A percentile compares a stretch with the other conserved stretches of the same genome.
Conservation (phyloP, 2,113 vertebrate species). For the Misgurnus anguillicaudatus region DNA sequence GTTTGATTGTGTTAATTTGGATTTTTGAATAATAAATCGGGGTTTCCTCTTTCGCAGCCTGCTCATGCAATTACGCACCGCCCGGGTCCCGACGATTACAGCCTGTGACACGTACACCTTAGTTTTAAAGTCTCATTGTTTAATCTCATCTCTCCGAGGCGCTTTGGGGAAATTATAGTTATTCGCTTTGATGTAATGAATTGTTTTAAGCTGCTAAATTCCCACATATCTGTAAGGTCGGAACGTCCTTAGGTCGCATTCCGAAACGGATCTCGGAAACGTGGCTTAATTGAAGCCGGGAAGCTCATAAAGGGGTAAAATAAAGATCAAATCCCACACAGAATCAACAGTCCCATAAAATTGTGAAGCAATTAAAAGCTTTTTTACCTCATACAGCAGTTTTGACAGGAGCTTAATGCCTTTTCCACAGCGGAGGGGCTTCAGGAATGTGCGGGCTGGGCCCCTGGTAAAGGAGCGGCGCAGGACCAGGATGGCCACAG, state of each 20-base stretch:
- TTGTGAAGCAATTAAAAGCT: slow-evolving; percentile 6
- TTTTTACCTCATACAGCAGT: slow-evolving; percentile 8
- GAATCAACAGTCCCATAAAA: slow-evolving; percentile 14
- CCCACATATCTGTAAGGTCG: not conserved
- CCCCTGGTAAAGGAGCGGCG: slow-evolving; percentile 14
- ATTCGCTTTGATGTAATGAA: slow-evolving; percentile 23
- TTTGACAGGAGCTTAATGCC: slow-evolving; percentile 11
- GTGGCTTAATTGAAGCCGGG: not conserved
- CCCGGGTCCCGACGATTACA: slow-evolving; percentile 20
- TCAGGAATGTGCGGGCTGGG: slow-evolving; percentile 23
- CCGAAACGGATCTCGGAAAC: not conserved
- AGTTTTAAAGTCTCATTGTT: slow-evolving; percentile 12
- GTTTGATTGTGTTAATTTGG: slow-evolving; percentile 56
- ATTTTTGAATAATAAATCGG: slow-evolving; percentile 57
- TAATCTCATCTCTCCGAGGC: slow-evolving; percentile 5
- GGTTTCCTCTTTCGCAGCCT: slow-evolving; percentile 25
- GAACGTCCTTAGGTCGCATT: not conserved
- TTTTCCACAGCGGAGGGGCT: slow-evolving; percentile 19
- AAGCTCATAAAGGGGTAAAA: slow-evolving; percentile 14
- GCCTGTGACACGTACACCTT: slow-evolving; percentile 23
- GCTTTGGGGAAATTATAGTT: slow-evolving; percentile 15
- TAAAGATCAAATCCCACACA: slow-evolving; percentile 5
- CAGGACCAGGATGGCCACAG: slow-evolving; percentile 52
- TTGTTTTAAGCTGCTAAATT: slow-evolving; percentile 4
- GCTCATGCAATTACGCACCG: slow-evolving; percentile 48